Evolutionary conservation across 1,140 invertebrate genomes (phyloP).

Genomic region (Bathynomus jamesi): DNA sequence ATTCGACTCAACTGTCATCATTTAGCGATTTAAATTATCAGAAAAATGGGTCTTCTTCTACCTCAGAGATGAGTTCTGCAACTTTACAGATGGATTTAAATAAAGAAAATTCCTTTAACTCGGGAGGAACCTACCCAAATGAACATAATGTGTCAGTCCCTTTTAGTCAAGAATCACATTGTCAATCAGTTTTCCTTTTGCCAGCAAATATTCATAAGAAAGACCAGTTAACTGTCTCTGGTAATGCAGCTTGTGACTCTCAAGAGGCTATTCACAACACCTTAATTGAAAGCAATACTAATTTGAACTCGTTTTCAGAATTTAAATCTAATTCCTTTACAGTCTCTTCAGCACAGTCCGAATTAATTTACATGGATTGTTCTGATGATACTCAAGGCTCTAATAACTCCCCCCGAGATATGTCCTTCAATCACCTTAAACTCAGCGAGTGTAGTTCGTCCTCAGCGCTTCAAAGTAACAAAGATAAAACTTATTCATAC

Average conservation of each 20-base stretch:
- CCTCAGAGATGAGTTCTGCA: not conserved
- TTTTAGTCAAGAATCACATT: too few relatives aligned
- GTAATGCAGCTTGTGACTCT: not conserved
- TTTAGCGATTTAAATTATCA: not conserved
- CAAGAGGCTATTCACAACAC: too few relatives aligned
- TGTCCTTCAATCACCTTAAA: not conserved
- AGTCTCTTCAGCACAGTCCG: too few relatives aligned
- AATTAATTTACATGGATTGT: not conserved
- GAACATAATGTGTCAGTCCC: not conserved
- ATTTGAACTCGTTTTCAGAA: not conserved
- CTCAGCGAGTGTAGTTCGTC: too few relatives aligned
- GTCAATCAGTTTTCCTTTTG: too few relatives aligned
- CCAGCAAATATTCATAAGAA: not conserved
- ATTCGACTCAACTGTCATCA: not conserved
- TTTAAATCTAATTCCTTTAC: too few relatives aligned
- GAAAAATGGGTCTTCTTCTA: not conserved
- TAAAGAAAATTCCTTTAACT: not conserved
- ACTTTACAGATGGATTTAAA: not conserved
- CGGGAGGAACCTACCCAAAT: not conserved
- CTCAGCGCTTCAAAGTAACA: too few relatives aligned
- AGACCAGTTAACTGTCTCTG: not conserved
- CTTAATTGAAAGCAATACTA: too few relatives aligned
- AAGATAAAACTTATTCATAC: too few relatives aligned
- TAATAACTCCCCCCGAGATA: not conserved
- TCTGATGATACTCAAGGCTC: not conserved